phyloP scores from a whole-genome alignment of 2,797 vertebrate species.

The Lophotriccus pileatus region DNA sequence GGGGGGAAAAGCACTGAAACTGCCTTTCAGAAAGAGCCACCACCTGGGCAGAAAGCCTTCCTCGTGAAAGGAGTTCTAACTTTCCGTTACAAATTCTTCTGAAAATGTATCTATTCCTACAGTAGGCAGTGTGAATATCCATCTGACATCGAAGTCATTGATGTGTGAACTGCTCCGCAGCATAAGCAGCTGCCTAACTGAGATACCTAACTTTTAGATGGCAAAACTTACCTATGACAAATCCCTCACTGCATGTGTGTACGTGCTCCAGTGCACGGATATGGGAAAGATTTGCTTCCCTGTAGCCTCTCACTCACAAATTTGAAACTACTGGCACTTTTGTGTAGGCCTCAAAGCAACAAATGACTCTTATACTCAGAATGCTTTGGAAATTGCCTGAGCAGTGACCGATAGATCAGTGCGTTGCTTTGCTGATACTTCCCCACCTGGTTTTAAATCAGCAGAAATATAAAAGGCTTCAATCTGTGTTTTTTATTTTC shows the following conservation, averaged over 20 bases:
- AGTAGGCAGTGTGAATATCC: background rate
- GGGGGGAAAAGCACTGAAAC: too few relatives aligned
- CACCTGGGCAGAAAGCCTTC: too few relatives aligned
- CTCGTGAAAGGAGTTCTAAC: too few relatives aligned
- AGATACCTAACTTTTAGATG: background rate
- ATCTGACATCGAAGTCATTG: background rate
- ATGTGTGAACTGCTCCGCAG: background rate
- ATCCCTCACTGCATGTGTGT: accelerated
- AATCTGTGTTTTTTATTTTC: constrained; percentile 35
- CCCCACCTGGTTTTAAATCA: background rate
- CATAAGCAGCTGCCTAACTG: background rate
- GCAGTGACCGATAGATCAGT: background rate
- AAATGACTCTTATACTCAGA: background rate
- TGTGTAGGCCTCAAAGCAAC: background rate
- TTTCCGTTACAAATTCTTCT: too few relatives aligned
- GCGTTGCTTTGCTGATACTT: background rate
- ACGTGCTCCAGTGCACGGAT: accelerated
- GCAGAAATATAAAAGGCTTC: constrained; percentile 33
- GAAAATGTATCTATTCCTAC: too few relatives aligned
- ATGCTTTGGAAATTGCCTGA: constrained; percentile 2
- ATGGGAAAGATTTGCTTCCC: background rate
- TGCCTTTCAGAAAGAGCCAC: too few relatives aligned
- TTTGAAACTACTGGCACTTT: background rate
- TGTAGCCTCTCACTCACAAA: background rate
- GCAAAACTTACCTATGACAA: background rate